Percentiles rank a stretch among this genome's conserved stretches.
These are phyloP conservation scores for Paralvinella palmiformis DNA, from an alignment of 1,140 invertebrate species.

Conservation along the genomic window DNA sequence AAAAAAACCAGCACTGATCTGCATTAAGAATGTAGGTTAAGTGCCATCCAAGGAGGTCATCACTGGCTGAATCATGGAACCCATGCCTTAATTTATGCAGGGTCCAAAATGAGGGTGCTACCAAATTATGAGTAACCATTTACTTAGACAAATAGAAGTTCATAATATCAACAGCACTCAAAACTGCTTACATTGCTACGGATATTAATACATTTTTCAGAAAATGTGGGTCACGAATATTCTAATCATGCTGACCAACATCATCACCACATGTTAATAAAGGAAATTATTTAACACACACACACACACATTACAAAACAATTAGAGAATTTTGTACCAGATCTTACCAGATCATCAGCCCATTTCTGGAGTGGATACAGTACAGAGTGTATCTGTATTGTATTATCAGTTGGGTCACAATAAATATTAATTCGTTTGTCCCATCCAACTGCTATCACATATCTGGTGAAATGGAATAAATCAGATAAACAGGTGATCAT, in stretches of 20 bases:
- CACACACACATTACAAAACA: not conserved
- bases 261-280: not conserved
- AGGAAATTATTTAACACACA: not conserved
- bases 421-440: conserved; percentile 50
- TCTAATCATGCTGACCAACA: not conserved
- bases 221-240: not conserved
- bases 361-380: conserved; percentile 43
- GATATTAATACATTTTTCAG: not conserved
- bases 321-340: not conserved
- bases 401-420: conserved; percentile 36
- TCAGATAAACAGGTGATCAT: too few relatives aligned
- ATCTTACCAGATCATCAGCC: conserved; percentile 44
- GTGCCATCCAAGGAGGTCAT: not conserved
- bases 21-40: not conserved
- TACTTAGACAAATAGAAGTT: too few relatives aligned
- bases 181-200: not conserved
- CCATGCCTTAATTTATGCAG: too few relatives aligned
- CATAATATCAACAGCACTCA: not conserved
- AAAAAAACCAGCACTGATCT: not conserved
- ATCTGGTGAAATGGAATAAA: conserved; percentile 30
- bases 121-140: too few relatives aligned
- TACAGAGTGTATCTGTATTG: conserved; percentile 37
- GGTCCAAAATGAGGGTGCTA: too few relatives aligned
- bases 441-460: conserved; percentile 50
- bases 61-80: not conserved